Conservation (phyloP, 2,888 invertebrate species). For the Bombylius discolor region DNA sequence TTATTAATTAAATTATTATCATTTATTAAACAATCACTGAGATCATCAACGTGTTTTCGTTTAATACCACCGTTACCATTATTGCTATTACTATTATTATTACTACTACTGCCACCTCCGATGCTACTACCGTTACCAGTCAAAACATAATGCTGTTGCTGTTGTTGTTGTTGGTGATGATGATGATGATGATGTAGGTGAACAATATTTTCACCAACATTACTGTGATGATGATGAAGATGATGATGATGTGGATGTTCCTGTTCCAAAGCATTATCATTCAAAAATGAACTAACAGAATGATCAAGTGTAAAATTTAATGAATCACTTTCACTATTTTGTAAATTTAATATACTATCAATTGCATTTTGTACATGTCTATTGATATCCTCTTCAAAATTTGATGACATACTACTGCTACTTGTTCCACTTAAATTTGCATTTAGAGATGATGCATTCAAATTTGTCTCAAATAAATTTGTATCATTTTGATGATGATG, state of each 20-base stretch:
- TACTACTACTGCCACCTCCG: background rate
- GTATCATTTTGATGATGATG: slow-evolving; percentile 18
- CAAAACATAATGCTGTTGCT: slow-evolving; percentile 1
- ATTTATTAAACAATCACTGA: slow-evolving; percentile 33
- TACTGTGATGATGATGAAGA: slow-evolving; percentile 5
- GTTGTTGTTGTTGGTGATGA: background rate
- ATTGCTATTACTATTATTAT: slow-evolving; percentile 18
- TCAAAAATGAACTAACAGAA: slow-evolving; percentile 33
- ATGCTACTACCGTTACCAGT: background rate
- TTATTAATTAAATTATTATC: slow-evolving; percentile 5
- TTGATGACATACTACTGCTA: slow-evolving; percentile 21
- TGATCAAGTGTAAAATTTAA: slow-evolving; percentile 30
- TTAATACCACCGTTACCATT: background rate
- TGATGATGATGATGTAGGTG: slow-evolving; percentile 1
- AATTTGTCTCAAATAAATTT: slow-evolving; percentile 2
- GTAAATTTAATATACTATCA: slow-evolving; percentile 62
- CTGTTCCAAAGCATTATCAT: slow-evolving; percentile 31
- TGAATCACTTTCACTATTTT: slow-evolving; percentile 39
- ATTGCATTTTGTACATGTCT: slow-evolving; percentile 70
- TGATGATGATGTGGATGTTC: slow-evolving; percentile 10
- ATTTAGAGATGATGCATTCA: background rate
- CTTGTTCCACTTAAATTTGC: slow-evolving; percentile 12
- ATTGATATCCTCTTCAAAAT: slow-evolving; percentile 51
- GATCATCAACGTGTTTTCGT: slow-evolving; percentile 27
- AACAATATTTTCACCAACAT: slow-evolving; percentile 9